A percentile compares a stretch with the other conserved stretches of the same genome.
These are phyloP conservation scores for Carcharodon carcharias DNA, from an alignment of 2,797 vertebrate species.

Conservation along the genomic window DNA sequence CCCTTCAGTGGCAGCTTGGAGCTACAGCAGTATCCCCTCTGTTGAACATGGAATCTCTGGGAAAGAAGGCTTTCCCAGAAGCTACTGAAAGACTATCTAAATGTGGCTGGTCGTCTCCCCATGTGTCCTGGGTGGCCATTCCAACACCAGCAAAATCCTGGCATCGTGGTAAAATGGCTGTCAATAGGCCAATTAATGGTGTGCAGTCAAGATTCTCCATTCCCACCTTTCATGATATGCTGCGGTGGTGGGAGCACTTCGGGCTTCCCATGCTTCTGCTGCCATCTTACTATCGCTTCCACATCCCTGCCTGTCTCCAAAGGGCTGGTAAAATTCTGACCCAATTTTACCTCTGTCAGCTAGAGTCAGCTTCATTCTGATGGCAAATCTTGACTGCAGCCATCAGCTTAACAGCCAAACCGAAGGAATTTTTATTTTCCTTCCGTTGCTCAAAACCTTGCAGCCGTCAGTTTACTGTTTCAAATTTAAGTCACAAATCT, in stretches of 20 bases:
- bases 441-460: background rate
- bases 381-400: background rate
- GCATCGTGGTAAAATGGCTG: too few relatives aligned
- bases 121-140: background rate
- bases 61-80: background rate
- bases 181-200: background rate
- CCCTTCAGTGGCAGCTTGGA: too few relatives aligned
- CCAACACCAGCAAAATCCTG: background rate
- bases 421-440: background rate
- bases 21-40: too few relatives aligned
- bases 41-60: too few relatives aligned
- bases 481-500: conserved; percentile 9
- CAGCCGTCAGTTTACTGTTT: background rate
- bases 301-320: background rate
- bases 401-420: background rate
- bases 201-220: too few relatives aligned
- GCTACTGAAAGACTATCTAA: too few relatives aligned
- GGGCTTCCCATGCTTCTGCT: background rate
- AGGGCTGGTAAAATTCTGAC: background rate
- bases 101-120: background rate
- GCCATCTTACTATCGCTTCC: background rate
- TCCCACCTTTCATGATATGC: background rate
- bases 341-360: background rate
- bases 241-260: background rate
- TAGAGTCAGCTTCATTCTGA: background rate